A percentile compares a stretch with the other conserved stretches of the same genome.
Evolutionary conservation across 2,888 invertebrate species (phyloP).

Genomic region (Plagiodera versicolora): DNA sequence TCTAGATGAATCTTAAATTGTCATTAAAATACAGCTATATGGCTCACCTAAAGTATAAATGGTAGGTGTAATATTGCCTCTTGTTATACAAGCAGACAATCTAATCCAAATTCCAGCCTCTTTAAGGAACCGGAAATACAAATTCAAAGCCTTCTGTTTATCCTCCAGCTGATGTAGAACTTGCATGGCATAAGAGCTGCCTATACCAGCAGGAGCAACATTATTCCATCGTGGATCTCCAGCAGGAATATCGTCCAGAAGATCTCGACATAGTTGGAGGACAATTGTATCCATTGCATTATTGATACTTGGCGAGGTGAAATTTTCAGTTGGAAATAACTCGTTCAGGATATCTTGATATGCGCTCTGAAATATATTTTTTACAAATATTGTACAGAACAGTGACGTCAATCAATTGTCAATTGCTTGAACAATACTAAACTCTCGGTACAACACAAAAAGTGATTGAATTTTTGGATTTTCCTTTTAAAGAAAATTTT

Average conservation of each 20-base stretch:
- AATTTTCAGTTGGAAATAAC: constrained; percentile 54
- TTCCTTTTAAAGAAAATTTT: no score
- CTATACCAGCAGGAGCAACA: constrained; percentile 57
- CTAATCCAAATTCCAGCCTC: constrained; percentile 68
- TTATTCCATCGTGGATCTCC: constrained; percentile 78
- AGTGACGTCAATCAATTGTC: no score
- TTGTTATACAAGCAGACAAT: constrained; percentile 52
- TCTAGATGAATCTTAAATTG: no score
- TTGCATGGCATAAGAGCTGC: constrained; percentile 80
- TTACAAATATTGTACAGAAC: background rate
- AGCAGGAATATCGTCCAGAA: constrained; percentile 85
- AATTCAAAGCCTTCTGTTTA: constrained; percentile 75
- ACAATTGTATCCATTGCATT: constrained; percentile 61
- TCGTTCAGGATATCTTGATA: constrained; percentile 56
- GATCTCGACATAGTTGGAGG: constrained; percentile 70
- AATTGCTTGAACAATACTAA: no score
- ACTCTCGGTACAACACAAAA: no score
- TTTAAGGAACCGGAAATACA: constrained; percentile 76
- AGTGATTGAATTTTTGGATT: no score
- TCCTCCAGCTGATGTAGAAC: constrained; percentile 83
- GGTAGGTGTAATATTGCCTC: constrained; percentile 59
- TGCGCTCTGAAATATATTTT: constrained; percentile 46
- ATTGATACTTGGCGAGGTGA: constrained; percentile 50
- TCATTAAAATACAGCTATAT: no score
- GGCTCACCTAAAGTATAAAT: constrained; percentile 50